phyloP scores from a whole-genome alignment of 2,797 vertebrate species.

The Acrossocheilus fasciatus region DNA sequence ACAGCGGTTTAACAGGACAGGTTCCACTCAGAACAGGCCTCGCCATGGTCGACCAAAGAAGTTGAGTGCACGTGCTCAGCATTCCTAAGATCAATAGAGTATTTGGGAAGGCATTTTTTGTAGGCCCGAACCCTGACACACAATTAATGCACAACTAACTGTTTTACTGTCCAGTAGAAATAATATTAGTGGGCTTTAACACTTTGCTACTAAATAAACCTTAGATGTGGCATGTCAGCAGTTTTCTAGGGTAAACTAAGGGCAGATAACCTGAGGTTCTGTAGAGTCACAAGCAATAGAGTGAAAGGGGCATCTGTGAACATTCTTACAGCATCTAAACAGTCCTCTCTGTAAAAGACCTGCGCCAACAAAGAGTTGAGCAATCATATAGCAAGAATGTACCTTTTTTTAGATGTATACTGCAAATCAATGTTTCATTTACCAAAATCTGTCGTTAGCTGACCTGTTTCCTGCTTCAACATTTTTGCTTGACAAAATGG shows the following conservation, averaged over 20 bases:
- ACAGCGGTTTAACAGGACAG: no score
- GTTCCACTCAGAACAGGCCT: no score
- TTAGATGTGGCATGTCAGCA: background rate
- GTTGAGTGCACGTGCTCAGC: no score
- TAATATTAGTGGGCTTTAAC: background rate
- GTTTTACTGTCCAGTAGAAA: background rate
- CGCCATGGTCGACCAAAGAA: no score
- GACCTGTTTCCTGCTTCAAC: background rate
- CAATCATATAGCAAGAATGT: background rate
- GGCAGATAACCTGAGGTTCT: background rate
- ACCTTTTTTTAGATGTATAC: background rate
- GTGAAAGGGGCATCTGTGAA: background rate
- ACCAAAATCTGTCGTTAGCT: background rate
- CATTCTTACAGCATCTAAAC: background rate
- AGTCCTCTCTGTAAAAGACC: background rate
- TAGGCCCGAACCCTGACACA: background rate
- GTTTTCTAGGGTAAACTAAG: constrained; percentile 4
- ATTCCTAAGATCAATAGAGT: background rate
- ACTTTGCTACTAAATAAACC: constrained; percentile 2
- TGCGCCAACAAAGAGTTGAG: background rate
- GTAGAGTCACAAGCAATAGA: background rate
- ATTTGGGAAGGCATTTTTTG: background rate
- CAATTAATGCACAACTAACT: background rate
- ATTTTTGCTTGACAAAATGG: background rate
- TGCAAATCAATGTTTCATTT: background rate